Evolutionary conservation across 1,140 invertebrate species (phyloP).

Genomic region (Phortica variegata): DNA sequence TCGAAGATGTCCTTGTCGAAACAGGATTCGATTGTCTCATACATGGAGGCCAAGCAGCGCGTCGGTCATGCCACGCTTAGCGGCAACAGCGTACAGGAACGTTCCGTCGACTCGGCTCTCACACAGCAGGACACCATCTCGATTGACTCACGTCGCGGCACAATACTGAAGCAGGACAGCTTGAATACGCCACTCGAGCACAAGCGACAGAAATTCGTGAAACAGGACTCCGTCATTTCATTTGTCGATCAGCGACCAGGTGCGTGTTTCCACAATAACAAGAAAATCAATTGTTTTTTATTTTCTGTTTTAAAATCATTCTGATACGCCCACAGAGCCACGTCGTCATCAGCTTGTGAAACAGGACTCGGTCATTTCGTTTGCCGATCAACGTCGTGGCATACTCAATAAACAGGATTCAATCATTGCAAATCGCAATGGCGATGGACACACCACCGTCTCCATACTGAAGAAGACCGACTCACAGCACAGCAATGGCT

Average conservation of each 20-base stretch:
- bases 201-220: constrained; percentile 52
- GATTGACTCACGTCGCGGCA: constrained; percentile 35
- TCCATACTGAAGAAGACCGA: constrained; percentile 56
- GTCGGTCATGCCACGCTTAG: constrained; percentile 16
- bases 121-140: constrained; percentile 42
- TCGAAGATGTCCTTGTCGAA: constrained; percentile 49
- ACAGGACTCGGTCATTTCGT: constrained; percentile 55
- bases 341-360: constrained; percentile 52
- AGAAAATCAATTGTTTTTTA: background rate
- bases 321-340: constrained; percentile 37
- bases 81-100: constrained; percentile 20
- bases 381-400: constrained; percentile 50
- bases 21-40: constrained; percentile 54
- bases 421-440: constrained; percentile 41
- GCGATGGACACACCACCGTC: constrained; percentile 50
- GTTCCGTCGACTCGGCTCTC: constrained; percentile 28
- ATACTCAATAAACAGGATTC: constrained; percentile 52
- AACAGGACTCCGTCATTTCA: constrained; percentile 55
- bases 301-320: too few species aligned
- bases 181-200: constrained; percentile 24
- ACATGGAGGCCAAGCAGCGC: constrained; percentile 43
- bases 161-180: constrained; percentile 13
- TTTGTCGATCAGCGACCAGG: constrained; percentile 52
- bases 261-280: too few species aligned
- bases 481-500: constrained; percentile 42